Base-by-base conservation (phyloP, 2,113 vertebrate species). In the Helogale parvula region DNA sequence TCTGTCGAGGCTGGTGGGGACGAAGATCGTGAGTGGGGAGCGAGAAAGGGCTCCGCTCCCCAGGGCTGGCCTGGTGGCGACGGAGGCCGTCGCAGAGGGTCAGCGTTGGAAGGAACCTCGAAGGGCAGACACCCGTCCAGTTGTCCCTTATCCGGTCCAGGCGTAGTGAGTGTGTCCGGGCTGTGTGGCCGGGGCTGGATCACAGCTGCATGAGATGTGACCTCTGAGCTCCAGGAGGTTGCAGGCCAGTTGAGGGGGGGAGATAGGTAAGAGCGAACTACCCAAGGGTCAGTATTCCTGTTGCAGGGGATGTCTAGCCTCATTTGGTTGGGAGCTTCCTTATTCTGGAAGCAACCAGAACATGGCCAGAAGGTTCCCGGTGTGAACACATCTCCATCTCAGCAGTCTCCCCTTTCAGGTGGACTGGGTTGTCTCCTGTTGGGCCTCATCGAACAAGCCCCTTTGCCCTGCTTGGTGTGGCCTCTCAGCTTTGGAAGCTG, bases 391-490 rank as follows among this genome's bases (percentile, higher is more conserved):
- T 35, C 47, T 21, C 19, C 45, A 0, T 41, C n/a, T 57, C 13
- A 41, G 27, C 66, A 65, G 65, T 23, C 41, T 31, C 2, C 1
- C 23, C 65, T 84, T 84, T 38, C 23, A 15, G 25, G 45, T 60
- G 89, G 63, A 1, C 4, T 0, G 3, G 63, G 21, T 12, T 54
- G n/a, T 68, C 41, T 69, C 35, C 85, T 52, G 60, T 25, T 29
- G 90, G 41, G 31, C 41, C 47, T 7, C 0, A 0, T 33, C 1
- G 35, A 3, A 35, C 16, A 27, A 27, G 17, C 10, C 31, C 72
- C 74, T 74, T 82, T 85, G 79, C 87, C 84, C 60, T 89, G 29
- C 33, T 12, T 57, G 77, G 29, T 0, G 50, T 95, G 96, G 82
- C 83, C 38, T 85, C 7, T 80, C 77, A 23, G 3, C 1, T 2